Conservation (phyloP, 2,888 invertebrate genomes). For the Metallyticus violacea region DNA sequence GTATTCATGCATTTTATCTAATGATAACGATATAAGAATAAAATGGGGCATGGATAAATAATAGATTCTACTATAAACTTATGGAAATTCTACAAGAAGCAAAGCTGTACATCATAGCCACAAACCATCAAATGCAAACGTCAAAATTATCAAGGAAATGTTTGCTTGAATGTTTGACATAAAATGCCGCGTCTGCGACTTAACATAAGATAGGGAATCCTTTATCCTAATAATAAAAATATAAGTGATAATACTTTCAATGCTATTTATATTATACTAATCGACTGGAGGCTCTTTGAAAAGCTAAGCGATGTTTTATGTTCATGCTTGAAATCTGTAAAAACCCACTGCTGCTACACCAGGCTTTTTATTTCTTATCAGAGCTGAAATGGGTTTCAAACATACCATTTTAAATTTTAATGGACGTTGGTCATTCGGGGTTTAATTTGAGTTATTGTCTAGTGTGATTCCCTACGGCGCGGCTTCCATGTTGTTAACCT, state of each 20-base stretch:
- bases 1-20: too few species aligned
- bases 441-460: constrained; percentile 3
- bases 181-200: neutral
- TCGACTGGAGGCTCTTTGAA: neutral
- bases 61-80: too few species aligned
- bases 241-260: neutral
- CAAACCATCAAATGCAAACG: neutral
- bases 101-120: neutral
- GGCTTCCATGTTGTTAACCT: neutral
- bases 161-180: neutral
- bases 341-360: neutral
- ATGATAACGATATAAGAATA: too few species aligned
- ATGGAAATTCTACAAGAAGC: too few species aligned
- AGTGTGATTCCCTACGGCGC: neutral
- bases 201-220: neutral
- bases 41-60: too few species aligned
- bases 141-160: neutral
- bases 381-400: constrained; percentile 1
- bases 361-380: neutral
- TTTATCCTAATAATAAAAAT: neutral
- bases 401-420: constrained; percentile 9
- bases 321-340: constrained; percentile 6
- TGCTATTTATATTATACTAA: neutral
- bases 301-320: neutral
- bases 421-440: constrained; percentile 1